phyloP scores from a whole-genome alignment of 1,140 invertebrate species.

The Drosophila santomea region DNA sequence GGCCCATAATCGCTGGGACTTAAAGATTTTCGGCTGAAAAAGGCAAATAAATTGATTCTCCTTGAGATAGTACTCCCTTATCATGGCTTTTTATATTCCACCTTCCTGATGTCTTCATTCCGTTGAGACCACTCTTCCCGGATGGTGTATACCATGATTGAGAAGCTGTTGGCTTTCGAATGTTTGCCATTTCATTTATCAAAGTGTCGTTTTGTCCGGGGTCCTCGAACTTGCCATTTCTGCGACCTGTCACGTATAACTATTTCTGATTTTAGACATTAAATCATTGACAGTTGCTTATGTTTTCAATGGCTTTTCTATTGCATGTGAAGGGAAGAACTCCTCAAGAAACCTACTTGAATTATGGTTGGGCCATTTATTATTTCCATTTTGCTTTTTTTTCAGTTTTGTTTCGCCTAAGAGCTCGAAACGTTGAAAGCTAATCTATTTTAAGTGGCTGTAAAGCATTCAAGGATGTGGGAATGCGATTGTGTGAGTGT shows the following conservation, averaged over 20 bases:
- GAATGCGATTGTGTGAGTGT: conserved; percentile 16
- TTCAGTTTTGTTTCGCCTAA: conserved; percentile 42
- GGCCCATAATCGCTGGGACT: conserved; percentile 31
- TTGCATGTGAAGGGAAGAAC: conserved; percentile 35
- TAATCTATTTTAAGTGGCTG: conserved; percentile 80
- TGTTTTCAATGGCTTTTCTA: conserved; percentile 73
- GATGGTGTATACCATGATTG: conserved; percentile 17
- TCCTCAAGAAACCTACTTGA: conserved; percentile 15
- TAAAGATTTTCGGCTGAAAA: conserved; percentile 5
- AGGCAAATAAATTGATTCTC: conserved; percentile 37
- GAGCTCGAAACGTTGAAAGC: conserved; percentile 63
- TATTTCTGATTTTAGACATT: conserved; percentile 63
- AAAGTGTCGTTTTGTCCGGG: conserved; percentile 40
- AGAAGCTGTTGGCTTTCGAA: conserved; percentile 48
- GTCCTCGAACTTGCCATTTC: conserved; percentile 22
- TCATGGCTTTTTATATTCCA: conserved; percentile 26
- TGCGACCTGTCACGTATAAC: conserved; percentile 50
- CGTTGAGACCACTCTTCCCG: conserved; percentile 5
- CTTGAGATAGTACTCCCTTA: conserved; percentile 25
- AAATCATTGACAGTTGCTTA: conserved; percentile 78
- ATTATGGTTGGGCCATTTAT: conserved; percentile 66
- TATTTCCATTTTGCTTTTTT: conserved; percentile 44
- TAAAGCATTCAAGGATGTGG: conserved; percentile 56
- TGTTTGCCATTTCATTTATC: conserved; percentile 71
- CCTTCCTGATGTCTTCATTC: conserved; percentile 42